Base-by-base conservation (phyloP, 2,888 invertebrate species). In the Apoderus coryli region DNA sequence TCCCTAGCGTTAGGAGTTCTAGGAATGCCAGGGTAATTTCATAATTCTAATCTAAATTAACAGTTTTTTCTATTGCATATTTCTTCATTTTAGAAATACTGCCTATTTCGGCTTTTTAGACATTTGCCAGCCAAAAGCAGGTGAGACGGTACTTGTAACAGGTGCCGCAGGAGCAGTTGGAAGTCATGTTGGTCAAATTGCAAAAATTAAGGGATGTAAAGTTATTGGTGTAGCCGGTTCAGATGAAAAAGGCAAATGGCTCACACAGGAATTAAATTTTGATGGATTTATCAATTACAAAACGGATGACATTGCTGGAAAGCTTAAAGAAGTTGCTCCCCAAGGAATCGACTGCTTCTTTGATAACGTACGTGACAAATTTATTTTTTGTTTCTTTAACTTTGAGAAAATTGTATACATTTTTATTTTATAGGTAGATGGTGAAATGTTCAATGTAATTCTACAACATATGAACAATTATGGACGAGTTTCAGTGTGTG, bases 141-240 rank as follows among this genome's bases (percentile, higher is more conserved):
- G 76, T 6, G 80, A 84, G 54, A 74, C 73, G 1, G 65, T 82
- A 9, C 72, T 76, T 2, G 68, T 84, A 2, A 73, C 70, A 14
- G 73, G 73, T 3, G 82, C 81, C 9, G 81, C 76, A 12, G 82
- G 82, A 11, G 81, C 80, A 16, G 80, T 82, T 9, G 84, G 82
- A 4, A 72, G 69, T 34, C 64, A 74, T 27, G 81, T 79, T 14
- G 81, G 81, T 2, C 82, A 82, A 61, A 76, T 84, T 38, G 82
- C 71, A 2, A 81, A 80, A 59, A 65, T 73, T 28, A 63, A 73
- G 53, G 76, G 72, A 9, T 71, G 76, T 44, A 64, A 54, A 33
- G 78, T 77, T 1, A 71, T 81, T 40, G 81, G 78, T 3, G 68
- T 76, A 42, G 71, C 76, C n/a, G 79, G 80, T 2, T 64, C 70